These are phyloP conservation scores for Scaptomyza caliginosa DNA, from an alignment of 2,888 invertebrate genomes.

Conservation along the genomic window DNA sequence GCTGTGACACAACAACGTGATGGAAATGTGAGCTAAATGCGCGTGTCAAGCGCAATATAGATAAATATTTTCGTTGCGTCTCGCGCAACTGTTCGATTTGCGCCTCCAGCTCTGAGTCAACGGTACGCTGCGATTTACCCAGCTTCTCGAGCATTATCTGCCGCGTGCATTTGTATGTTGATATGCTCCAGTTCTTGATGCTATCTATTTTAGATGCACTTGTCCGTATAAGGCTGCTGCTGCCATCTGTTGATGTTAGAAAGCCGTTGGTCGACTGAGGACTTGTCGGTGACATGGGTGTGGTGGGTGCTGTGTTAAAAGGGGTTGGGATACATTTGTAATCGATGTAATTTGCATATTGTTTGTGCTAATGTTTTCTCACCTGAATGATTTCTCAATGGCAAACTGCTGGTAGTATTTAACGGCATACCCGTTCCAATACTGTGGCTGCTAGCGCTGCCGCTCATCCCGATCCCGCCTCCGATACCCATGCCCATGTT, in stretches of 20 bases:
- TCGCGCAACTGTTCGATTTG: slow-evolving; percentile 97
- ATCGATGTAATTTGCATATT: neutral
- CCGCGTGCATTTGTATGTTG: slow-evolving; percentile 98
- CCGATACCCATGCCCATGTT: slow-evolving; percentile 35
- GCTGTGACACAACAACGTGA: slow-evolving; percentile 93
- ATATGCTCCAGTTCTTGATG: slow-evolving; percentile 98
- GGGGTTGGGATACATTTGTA: neutral
- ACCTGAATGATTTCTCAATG: slow-evolving; percentile 89
- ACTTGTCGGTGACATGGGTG: slow-evolving; percentile 85
- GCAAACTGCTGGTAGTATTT: slow-evolving; percentile 88
- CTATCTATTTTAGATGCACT: slow-evolving; percentile 93
- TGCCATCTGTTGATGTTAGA: slow-evolving; percentile 69
- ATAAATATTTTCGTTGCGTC: slow-evolving; percentile 96
- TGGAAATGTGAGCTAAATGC: slow-evolving; percentile 95
- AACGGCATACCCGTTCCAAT: slow-evolving; percentile 85
- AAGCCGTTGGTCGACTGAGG: slow-evolving; percentile 70
- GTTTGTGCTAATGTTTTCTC: slow-evolving; percentile 42
- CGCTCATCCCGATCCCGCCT: slow-evolving; percentile 49
- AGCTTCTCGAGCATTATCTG: slow-evolving; percentile 98
- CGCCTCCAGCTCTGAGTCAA: slow-evolving; percentile 96
- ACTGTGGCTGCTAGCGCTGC: slow-evolving; percentile 58
- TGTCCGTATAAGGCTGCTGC: slow-evolving; percentile 77
- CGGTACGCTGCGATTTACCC: slow-evolving; percentile 95
- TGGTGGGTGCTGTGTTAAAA: slow-evolving; percentile 82
- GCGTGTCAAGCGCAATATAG: slow-evolving; percentile 93